Conservation (phyloP, 2,797 vertebrate species). For the Tapera naevia region DNA sequence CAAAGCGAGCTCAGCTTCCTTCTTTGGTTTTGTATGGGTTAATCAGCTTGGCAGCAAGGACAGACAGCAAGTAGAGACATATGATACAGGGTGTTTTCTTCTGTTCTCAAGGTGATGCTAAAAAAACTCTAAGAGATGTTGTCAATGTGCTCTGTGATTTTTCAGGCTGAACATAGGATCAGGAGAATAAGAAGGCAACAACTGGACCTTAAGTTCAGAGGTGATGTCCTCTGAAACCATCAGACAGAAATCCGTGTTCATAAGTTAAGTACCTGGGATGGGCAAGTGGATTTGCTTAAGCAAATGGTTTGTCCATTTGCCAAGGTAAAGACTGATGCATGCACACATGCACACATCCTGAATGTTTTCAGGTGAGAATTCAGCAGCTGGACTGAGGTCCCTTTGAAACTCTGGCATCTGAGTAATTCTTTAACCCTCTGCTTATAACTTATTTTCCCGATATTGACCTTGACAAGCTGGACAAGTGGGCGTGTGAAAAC, state of each 20-base stretch:
- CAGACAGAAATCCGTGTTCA: not conserved
- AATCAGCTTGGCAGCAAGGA: not conserved
- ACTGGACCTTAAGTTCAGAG: not conserved
- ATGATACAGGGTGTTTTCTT: not conserved
- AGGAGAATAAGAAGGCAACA: not conserved
- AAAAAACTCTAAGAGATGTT: not conserved
- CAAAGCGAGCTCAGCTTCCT: not conserved
- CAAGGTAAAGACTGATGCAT: not conserved
- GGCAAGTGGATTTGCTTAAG: not conserved
- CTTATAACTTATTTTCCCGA: not conserved
- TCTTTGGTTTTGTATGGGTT: not conserved
- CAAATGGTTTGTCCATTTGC: not conserved
- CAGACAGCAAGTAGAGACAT: not conserved
- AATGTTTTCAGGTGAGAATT: not conserved
- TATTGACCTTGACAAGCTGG: no score
- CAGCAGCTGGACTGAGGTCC: not conserved
- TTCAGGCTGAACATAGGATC: not conserved
- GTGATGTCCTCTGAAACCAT: not conserved
- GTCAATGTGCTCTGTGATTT: not conserved
- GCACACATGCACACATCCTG: fast-evolving
- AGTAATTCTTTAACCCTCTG: not conserved
- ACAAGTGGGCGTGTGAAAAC: no score
- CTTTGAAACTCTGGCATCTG: not conserved
- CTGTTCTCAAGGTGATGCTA: not conserved
- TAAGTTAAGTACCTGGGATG: not conserved